Conservation (phyloP, 2,797 vertebrate genomes). For the Cheirogaleus major region DNA sequence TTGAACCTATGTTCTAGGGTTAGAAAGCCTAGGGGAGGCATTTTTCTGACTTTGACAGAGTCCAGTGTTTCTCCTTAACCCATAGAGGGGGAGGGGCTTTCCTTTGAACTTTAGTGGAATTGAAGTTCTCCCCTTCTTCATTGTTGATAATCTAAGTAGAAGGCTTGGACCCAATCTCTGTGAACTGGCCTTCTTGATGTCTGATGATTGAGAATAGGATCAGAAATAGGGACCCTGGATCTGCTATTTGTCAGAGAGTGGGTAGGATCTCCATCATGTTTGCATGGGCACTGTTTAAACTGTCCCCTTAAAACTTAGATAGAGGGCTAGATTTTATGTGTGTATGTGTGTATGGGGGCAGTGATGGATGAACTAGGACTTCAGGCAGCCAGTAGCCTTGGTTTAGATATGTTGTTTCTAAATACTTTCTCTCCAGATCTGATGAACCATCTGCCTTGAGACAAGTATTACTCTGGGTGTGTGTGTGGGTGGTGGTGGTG, state of each 20-base stretch:
- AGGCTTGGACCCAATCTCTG: neutral
- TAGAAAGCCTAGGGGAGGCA: neutral
- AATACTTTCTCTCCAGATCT: neutral
- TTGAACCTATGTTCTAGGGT: neutral
- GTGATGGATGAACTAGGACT: neutral
- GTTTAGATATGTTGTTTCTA: neutral
- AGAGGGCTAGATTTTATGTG: neutral
- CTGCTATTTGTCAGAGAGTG: neutral
- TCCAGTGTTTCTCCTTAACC: neutral
- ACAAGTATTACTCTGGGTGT: neutral
- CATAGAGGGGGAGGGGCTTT: neutral
- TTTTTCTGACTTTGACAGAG: neutral
- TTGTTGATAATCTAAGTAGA: neutral
- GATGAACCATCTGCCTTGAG: neutral
- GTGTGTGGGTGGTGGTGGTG: neutral
- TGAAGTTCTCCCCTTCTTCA: neutral
- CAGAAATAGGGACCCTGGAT: neutral
- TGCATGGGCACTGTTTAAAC: neutral
- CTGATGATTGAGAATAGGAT: neutral
- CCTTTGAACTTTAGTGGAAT: neutral
- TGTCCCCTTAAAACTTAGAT: neutral
- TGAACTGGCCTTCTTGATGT: neutral
- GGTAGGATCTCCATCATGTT: neutral
- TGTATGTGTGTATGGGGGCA: neutral
- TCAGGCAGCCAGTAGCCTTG: neutral